Conservation (phyloP, 2,888 invertebrate species). For the Cyaniris semiargus region DNA sequence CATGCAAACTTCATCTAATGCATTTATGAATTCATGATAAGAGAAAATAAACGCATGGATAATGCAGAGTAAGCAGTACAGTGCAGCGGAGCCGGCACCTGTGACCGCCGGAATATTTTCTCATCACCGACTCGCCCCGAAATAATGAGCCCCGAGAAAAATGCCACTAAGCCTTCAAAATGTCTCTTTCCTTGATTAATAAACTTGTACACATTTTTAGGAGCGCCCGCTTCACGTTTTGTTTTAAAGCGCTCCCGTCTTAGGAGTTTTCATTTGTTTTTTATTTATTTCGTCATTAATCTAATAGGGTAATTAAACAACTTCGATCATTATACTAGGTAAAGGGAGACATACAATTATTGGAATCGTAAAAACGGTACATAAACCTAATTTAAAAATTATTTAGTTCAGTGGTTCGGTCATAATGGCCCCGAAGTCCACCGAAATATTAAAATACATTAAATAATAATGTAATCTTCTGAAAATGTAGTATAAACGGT, state of each 20-base stretch:
- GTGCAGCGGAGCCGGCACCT: slow-evolving; percentile 54
- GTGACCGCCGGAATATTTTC: slow-evolving; percentile 75
- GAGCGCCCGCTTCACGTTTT: slow-evolving; percentile 52
- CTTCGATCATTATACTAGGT: background rate
- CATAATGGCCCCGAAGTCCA: slow-evolving; percentile 2
- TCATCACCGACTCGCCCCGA: slow-evolving; percentile 69
- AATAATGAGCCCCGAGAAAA: slow-evolving; percentile 74
- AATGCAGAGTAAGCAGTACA: slow-evolving; percentile 36
- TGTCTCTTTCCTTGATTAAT: slow-evolving; percentile 68
- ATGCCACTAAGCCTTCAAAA: slow-evolving; percentile 61
- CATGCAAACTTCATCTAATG: background rate
- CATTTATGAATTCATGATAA: slow-evolving; percentile 18
- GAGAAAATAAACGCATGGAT: slow-evolving; percentile 51
- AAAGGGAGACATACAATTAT: background rate
- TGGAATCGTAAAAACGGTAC: background rate
- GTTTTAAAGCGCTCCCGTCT: slow-evolving; percentile 35
- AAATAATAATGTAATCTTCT: slow-evolving; percentile 46
- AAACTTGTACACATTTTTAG: slow-evolving; percentile 60
- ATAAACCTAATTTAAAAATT: slow-evolving; percentile 18
- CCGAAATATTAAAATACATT: slow-evolving; percentile 23
- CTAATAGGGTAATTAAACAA: background rate
- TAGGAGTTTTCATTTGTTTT: background rate
- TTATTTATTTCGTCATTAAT: slow-evolving; percentile 3
- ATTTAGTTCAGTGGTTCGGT: background rate
- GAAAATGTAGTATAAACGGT: slow-evolving; percentile 74